phyloP scores from a whole-genome alignment of 2,797 vertebrate species.

The Anguilla pacifica region DNA sequence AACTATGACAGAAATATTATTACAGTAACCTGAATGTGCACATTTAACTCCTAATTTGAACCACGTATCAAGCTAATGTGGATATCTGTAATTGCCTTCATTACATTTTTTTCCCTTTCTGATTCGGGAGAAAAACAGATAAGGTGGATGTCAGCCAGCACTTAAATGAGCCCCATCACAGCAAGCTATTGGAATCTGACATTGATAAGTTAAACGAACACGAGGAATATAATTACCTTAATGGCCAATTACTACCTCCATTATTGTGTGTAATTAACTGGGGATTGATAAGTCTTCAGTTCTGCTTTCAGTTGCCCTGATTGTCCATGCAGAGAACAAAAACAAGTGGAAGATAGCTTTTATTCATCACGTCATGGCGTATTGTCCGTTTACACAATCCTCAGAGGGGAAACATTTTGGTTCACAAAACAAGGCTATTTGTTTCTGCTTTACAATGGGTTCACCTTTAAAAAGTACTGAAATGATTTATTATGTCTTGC shows the following conservation, averaged over 20 bases:
- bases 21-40: background rate
- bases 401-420: slow-evolving; percentile 4
- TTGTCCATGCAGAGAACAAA: slow-evolving; percentile 21
- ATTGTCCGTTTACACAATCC: slow-evolving; percentile 13
- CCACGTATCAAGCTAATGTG: background rate
- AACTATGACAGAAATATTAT: background rate
- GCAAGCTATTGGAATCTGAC: slow-evolving; percentile 31
- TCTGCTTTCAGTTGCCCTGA: slow-evolving; percentile 23
- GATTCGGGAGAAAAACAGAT: slow-evolving; percentile 7
- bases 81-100: slow-evolving; percentile 17
- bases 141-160: slow-evolving; percentile 30
- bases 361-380: slow-evolving; percentile 4
- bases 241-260: slow-evolving; percentile 40
- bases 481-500: background rate
- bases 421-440: slow-evolving; percentile 6
- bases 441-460: slow-evolving; percentile 17
- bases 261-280: slow-evolving; percentile 39
- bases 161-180: slow-evolving; percentile 24
- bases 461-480: background rate
- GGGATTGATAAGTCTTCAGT: slow-evolving; percentile 30
- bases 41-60: background rate
- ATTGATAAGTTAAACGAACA: slow-evolving; percentile 41
- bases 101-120: slow-evolving; percentile 17
- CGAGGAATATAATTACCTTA: slow-evolving; percentile 40
- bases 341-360: background rate